Conservation (phyloP, 2,888 invertebrate species). For the Tupiocoris notatus region DNA sequence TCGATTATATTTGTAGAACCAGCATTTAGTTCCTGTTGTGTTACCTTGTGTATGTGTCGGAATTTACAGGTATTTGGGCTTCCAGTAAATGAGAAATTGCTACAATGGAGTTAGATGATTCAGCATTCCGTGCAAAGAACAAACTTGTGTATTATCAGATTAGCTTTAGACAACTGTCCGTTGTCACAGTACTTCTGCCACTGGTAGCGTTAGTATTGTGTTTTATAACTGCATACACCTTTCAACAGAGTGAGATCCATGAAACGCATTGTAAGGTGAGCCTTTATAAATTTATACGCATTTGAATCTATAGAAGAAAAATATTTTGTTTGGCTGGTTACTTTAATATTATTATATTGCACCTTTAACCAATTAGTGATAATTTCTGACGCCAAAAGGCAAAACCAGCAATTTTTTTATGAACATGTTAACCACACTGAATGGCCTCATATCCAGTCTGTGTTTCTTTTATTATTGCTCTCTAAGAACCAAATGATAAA, state of each 20-base stretch:
- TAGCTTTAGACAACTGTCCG: constrained; percentile 76
- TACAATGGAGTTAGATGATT: constrained; percentile 32
- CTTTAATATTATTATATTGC: too few species aligned
- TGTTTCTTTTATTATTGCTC: too few species aligned
- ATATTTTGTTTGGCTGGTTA: too few species aligned
- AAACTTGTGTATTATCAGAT: constrained; percentile 51
- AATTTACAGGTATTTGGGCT: constrained; percentile 29
- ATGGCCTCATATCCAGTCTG: too few species aligned
- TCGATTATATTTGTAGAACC: too few species aligned
- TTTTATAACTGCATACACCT: constrained; percentile 84
- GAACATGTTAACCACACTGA: too few species aligned
- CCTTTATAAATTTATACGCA: neutral
- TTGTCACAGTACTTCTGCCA: constrained; percentile 81
- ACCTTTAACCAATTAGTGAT: too few species aligned
- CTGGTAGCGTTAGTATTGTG: constrained; percentile 80
- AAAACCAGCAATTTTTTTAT: too few species aligned
- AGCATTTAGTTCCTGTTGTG: too few species aligned
- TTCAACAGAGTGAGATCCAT: constrained; percentile 89
- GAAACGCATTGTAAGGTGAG: constrained; percentile 93
- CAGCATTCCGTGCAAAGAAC: neutral
- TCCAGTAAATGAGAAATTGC: constrained; percentile 11
- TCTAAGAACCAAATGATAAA: too few species aligned
- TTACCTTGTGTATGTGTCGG: neutral
- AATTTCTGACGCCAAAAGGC: too few species aligned
- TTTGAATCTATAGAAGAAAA: too few species aligned